These are phyloP conservation scores for Bradysia coprophila DNA, from an alignment of 1,140 invertebrate genomes.

Conservation along the genomic window DNA sequence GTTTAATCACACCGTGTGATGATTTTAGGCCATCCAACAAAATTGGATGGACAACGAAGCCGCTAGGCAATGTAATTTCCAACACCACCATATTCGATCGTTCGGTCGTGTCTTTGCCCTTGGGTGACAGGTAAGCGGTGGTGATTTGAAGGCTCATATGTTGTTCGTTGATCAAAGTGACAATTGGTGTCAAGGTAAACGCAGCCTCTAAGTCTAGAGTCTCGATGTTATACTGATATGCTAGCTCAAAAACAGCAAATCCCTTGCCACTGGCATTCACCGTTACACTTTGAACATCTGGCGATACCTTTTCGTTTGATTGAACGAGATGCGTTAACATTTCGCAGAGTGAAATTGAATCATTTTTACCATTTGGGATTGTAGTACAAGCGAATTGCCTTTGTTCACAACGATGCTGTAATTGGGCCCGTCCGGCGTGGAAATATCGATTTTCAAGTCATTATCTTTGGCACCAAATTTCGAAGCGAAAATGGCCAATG, in stretches of 20 bases:
- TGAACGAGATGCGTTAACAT: too few relatives aligned
- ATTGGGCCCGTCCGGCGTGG: not conserved
- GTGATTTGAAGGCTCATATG: not conserved
- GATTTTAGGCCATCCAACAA: not conserved
- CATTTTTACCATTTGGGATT: too few relatives aligned
- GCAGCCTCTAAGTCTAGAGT: not conserved
- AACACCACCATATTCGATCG: conserved; percentile 60
- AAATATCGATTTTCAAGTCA: conserved; percentile 28
- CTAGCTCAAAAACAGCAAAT: not conserved
- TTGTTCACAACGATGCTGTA: too few relatives aligned
- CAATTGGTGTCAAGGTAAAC: not conserved
- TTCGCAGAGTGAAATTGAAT: too few relatives aligned
- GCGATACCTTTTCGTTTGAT: not conserved
- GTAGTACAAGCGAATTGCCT: too few relatives aligned
- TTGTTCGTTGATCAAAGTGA: not conserved
- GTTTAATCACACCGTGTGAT: not conserved
- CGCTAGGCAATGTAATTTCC: conserved; percentile 62
- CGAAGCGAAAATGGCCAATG: conserved; percentile 47
- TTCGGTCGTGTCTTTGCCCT: not conserved
- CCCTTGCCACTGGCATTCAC: not conserved
- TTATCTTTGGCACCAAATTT: conserved; percentile 30
- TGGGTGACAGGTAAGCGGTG: not conserved
- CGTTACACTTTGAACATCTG: not conserved
- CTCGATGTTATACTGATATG: not conserved
- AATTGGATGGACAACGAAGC: conserved; percentile 12